Evolutionary conservation across 2,888 invertebrate species (phyloP).

Genomic region (Erynnis tages): DNA sequence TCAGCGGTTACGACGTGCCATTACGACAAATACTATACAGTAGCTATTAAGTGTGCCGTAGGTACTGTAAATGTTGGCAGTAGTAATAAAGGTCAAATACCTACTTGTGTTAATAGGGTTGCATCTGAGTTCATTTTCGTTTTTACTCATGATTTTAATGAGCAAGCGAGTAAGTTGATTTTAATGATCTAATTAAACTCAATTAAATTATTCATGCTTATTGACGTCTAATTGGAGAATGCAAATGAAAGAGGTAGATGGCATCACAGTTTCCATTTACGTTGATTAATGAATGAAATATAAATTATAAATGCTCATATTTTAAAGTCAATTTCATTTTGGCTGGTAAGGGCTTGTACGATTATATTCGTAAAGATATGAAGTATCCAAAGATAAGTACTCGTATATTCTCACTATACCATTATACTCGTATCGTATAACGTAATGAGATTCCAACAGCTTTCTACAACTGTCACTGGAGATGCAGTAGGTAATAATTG

Average conservation of each 20-base stretch:
- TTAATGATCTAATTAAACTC: slow-evolving; percentile 6
- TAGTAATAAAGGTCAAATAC: slow-evolving; percentile 15
- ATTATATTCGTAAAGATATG: too few species aligned
- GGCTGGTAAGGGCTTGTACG: too few species aligned
- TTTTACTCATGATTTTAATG: slow-evolving; percentile 13
- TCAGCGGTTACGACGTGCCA: slow-evolving; percentile 17
- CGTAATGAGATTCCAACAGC: too few species aligned
- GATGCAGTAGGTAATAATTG: too few species aligned
- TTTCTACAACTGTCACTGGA: too few species aligned
- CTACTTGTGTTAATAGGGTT: slow-evolving; percentile 1
- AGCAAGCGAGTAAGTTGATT: slow-evolving; percentile 1
- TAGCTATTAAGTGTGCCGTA: slow-evolving; percentile 4
- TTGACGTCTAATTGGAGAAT: not conserved
- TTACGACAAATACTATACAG: slow-evolving; percentile 16
- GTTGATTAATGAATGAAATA: too few species aligned
- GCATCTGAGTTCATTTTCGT: slow-evolving; percentile 6
- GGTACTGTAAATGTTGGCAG: slow-evolving; percentile 15
- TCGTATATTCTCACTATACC: too few species aligned
- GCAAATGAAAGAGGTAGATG: not conserved
- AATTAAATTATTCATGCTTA: not conserved
- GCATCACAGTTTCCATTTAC: not conserved
- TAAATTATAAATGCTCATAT: too few species aligned
- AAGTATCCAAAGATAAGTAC: too few species aligned
- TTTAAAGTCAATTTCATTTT: too few species aligned
- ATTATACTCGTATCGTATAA: too few species aligned